phyloP scores from a whole-genome alignment of 2,888 invertebrate species.

The Phlogophora meticulosa region DNA sequence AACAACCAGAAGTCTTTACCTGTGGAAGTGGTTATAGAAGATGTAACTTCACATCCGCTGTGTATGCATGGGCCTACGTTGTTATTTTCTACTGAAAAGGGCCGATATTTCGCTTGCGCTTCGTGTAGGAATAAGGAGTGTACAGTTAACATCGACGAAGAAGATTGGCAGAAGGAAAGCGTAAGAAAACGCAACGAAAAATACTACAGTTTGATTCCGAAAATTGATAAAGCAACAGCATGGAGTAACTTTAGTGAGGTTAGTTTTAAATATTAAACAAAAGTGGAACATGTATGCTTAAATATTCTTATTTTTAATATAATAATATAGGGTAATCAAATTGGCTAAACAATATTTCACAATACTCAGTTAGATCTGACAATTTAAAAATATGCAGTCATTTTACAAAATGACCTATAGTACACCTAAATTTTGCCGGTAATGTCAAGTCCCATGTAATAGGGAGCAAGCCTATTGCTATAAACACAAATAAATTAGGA shows the following conservation, averaged over 20 bases:
- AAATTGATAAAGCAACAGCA: slow-evolving; percentile 89
- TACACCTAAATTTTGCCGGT: too few relatives aligned
- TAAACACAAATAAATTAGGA: not conserved
- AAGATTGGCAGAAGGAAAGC: slow-evolving; percentile 89
- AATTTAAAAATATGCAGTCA: too few relatives aligned
- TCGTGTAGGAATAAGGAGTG: slow-evolving; percentile 96
- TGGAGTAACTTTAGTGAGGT: slow-evolving; percentile 90
- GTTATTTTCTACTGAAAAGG: slow-evolving; percentile 92
- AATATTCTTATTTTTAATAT: too few relatives aligned
- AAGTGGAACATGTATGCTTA: not conserved
- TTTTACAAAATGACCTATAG: too few relatives aligned
- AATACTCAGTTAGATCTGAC: too few relatives aligned
- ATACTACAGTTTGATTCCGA: slow-evolving; percentile 85
- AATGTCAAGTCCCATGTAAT: too few relatives aligned
- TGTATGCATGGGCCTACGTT: slow-evolving; percentile 95
- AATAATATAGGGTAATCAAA: too few relatives aligned
- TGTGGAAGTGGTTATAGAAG: slow-evolving; percentile 90
- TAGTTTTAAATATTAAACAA: slow-evolving; percentile 59
- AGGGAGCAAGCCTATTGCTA: too few relatives aligned
- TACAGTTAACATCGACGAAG: slow-evolving; percentile 92
- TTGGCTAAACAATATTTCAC: not conserved
- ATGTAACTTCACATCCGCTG: slow-evolving; percentile 92
- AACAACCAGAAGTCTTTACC: slow-evolving; percentile 71
- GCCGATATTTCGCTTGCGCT: slow-evolving; percentile 95
- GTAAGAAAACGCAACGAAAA: slow-evolving; percentile 86